Conservation (phyloP, 1,140 invertebrate genomes). For the honey bee (Apis mellifera) region Amel_HAv3.1 CM009935.2:6392001-6392500, state of each 20-base stretch:
- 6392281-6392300: conserved; percentile 64
- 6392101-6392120: conserved; percentile 40
- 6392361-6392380: neutral
- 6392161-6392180: neutral
- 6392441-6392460: neutral
- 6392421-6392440: neutral
- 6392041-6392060: conserved; percentile 36
- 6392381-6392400: neutral
- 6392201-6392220: neutral
- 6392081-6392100: neutral
- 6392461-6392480: too few relatives aligned
- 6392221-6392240: neutral
- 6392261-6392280: conserved; percentile 59
- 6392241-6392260: conserved; percentile 34
- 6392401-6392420: neutral
- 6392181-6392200: neutral
- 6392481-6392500: neutral
- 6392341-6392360: neutral
- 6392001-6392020: too few relatives aligned
- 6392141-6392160: conserved; percentile 71
- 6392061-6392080: conserved; percentile 32
- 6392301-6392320: conserved; percentile 45
- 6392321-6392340: conserved; percentile 19
- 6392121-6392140: conserved; percentile 61
- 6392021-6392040: too few relatives aligned